These are phyloP conservation scores for Triplophysa siluroides DNA, from an alignment of 2,113 vertebrate species.

Conservation along the genomic window DNA sequence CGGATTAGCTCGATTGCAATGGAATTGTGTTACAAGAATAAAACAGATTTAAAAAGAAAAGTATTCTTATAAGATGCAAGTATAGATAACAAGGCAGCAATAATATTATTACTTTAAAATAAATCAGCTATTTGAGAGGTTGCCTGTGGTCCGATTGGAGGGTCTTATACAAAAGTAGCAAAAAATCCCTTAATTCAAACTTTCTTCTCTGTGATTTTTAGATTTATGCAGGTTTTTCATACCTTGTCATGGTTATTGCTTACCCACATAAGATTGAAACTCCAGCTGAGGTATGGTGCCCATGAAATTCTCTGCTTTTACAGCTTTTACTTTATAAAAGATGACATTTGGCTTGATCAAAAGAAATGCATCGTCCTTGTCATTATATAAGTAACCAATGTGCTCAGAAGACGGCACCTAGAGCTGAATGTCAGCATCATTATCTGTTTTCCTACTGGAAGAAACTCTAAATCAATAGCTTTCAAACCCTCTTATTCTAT, in stretches of 20 bases:
- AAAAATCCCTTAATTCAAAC: background rate
- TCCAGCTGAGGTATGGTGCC: background rate
- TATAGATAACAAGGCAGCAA: background rate
- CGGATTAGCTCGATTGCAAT: slow-evolving; percentile 25
- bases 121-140: background rate
- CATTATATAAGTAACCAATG: background rate
- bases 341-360: slow-evolving; percentile 4
- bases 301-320: slow-evolving; percentile 7
- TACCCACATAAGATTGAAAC: slow-evolving; percentile 7
- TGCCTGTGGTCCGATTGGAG: background rate
- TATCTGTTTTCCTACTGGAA: slow-evolving; percentile 13
- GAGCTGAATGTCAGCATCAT: slow-evolving; percentile 27
- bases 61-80: slow-evolving; percentile 1
- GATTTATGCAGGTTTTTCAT: background rate
- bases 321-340: background rate
- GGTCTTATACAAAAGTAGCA: background rate
- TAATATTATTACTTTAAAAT: background rate
- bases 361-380: slow-evolving; percentile 4
- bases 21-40: slow-evolving; percentile 13
- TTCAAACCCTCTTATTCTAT: background rate
- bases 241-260: background rate
- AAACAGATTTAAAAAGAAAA: background rate
- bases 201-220: background rate
- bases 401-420: background rate
- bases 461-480: slow-evolving; percentile 11